A percentile compares a stretch with the other conserved stretches of the same genome.
These are phyloP conservation scores for Ceuthmochares aereus DNA, from an alignment of 2,113 vertebrate genomes.

Conservation along the genomic window DNA sequence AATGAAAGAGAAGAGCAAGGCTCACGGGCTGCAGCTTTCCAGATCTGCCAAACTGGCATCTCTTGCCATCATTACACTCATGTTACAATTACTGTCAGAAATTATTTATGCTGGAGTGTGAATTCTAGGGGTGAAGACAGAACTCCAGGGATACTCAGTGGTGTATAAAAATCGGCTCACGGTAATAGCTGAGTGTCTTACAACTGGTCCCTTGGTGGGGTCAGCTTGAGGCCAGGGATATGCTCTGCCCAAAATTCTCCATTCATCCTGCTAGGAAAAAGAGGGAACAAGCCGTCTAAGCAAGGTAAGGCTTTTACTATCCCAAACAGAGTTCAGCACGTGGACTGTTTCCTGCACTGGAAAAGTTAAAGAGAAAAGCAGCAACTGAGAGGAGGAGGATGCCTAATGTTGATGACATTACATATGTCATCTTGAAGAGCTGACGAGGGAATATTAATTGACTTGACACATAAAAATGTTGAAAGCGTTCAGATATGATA, in stretches of 20 bases:
- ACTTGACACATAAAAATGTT: background rate
- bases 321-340: slow-evolving; percentile 40
- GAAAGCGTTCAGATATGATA: slow-evolving; percentile 31
- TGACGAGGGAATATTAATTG: slow-evolving; percentile 18
- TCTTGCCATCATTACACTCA: background rate
- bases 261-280: slow-evolving; percentile 63
- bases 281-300: slow-evolving; percentile 38
- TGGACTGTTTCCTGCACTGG: slow-evolving; percentile 34
- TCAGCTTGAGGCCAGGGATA: slow-evolving; percentile 56
- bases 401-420: slow-evolving; percentile 43
- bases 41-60: slow-evolving; percentile 15
- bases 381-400: slow-evolving; percentile 1
- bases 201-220: slow-evolving; percentile 41
- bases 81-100: background rate
- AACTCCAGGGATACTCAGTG: background rate
- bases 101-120: background rate
- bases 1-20: slow-evolving; percentile 8
- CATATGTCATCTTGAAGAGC: slow-evolving; percentile 30
- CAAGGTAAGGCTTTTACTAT: slow-evolving; percentile 60
- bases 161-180: slow-evolving; percentile 4
- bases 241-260: slow-evolving; percentile 55
- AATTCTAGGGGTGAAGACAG: slow-evolving; percentile 6
- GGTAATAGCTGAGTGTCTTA: background rate
- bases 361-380: slow-evolving; percentile 64
- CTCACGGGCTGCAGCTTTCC: background rate